Conservation (phyloP, 2,113 vertebrate species). For the Kryptolebias marmoratus region DNA sequence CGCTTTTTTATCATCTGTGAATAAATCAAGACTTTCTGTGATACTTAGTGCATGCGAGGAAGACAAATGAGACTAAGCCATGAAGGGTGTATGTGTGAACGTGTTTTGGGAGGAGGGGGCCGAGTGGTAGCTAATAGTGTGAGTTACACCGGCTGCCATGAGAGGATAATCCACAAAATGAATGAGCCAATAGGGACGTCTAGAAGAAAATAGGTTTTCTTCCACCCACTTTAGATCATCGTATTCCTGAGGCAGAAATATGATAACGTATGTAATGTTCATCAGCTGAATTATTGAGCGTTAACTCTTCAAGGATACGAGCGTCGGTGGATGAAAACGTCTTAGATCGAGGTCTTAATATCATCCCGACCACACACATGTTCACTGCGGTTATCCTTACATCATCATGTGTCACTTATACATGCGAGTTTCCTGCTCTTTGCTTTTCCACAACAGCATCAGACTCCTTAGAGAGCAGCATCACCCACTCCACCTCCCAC, state of each 20-base stretch:
- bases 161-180: conserved; percentile 37
- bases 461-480: conserved; percentile 29
- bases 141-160: conserved; percentile 16
- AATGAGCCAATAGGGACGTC: conserved; percentile 15
- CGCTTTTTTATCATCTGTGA: conserved; percentile 2
- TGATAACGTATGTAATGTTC: conserved; percentile 30
- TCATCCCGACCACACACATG: conserved; percentile 12
- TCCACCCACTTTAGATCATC: conserved; percentile 35
- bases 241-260: conserved; percentile 34
- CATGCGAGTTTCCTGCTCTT: conserved; percentile 17
- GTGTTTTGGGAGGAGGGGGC: not conserved
- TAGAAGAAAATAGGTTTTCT: conserved; percentile 29
- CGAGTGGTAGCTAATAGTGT: conserved; percentile 1
- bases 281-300: conserved; percentile 16
- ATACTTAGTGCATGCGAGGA: not conserved
- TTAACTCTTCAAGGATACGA: not conserved
- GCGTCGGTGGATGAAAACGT: conserved; percentile 16
- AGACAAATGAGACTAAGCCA: conserved; percentile 3
- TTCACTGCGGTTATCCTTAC: conserved; percentile 6
- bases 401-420: conserved; percentile 3
- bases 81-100: not conserved
- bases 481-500: conserved; percentile 46
- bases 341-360: conserved; percentile 25
- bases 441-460: conserved; percentile 17
- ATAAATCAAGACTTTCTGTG: not conserved